Evolutionary conservation across 2,797 vertebrate genomes (phyloP).

Genomic region (Stomatorhinus walkeri): DNA sequence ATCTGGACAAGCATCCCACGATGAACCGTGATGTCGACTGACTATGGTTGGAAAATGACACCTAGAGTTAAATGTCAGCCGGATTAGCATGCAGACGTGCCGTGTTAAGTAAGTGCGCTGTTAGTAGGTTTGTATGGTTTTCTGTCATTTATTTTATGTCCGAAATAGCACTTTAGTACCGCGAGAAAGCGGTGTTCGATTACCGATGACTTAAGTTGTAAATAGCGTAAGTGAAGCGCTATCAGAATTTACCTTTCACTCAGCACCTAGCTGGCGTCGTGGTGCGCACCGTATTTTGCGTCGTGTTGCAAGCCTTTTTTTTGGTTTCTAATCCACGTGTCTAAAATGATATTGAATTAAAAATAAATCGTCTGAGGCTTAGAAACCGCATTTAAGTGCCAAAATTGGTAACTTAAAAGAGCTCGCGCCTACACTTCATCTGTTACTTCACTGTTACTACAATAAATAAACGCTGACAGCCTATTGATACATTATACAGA

Average conservation of each 20-base stretch:
- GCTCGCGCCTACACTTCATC: background rate
- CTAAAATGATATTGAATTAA: background rate
- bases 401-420: background rate
- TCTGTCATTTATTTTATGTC: slow-evolving; percentile 58
- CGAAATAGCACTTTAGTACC: slow-evolving; percentile 47
- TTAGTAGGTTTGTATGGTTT: slow-evolving; percentile 59
- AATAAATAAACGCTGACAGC: background rate
- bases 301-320: background rate
- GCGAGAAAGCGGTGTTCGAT: slow-evolving; percentile 42
- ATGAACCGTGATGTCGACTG: slow-evolving; percentile 15
- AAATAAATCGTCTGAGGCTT: background rate
- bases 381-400: background rate
- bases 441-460: background rate
- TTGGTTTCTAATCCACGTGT: background rate
- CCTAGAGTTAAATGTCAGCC: slow-evolving; percentile 52
- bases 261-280: background rate
- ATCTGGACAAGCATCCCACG: background rate
- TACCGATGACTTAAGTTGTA: slow-evolving; percentile 38
- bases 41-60: slow-evolving; percentile 56
- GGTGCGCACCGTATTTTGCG: background rate
- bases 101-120: slow-evolving; percentile 61
- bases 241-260: slow-evolving; percentile 1
- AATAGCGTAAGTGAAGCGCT: slow-evolving; percentile 36
- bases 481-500: background rate
- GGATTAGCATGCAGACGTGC: slow-evolving; percentile 64